Conservation (phyloP, 2,113 vertebrate genomes). For the Aldabrachelys gigantea region DNA sequence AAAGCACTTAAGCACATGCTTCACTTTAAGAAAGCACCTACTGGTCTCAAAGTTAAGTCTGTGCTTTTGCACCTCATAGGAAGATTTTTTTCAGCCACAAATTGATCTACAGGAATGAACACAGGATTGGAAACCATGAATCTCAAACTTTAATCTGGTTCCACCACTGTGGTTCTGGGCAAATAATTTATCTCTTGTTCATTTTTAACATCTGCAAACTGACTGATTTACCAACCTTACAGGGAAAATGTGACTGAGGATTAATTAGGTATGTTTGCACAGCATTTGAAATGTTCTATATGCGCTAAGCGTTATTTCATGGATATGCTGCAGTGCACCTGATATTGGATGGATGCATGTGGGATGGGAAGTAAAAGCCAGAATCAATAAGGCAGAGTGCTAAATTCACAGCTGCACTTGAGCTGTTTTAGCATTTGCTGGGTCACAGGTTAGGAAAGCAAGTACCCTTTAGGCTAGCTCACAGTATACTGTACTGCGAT, state of each 20-base stretch:
- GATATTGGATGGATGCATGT: fast-evolving
- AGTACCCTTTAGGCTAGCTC: background rate
- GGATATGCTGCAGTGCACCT: constrained; percentile 59
- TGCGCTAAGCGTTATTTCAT: constrained; percentile 47
- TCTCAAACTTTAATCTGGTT: background rate
- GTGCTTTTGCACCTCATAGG: background rate
- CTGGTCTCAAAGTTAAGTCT: background rate
- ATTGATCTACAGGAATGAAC: background rate
- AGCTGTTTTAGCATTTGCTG: fast-evolving
- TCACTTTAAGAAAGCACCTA: background rate
- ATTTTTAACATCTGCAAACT: background rate
- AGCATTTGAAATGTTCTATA: constrained; percentile 36
- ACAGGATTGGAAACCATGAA: background rate
- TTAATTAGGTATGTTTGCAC: constrained; percentile 39
- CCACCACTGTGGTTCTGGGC: background rate
- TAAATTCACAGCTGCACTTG: background rate
- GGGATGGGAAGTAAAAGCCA: background rate
- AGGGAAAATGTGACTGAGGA: constrained; percentile 13
- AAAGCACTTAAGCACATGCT: background rate
- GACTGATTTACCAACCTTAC: background rate
- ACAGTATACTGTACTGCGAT: fast-evolving
- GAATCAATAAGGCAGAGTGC: fast-evolving
- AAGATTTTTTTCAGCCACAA: background rate
- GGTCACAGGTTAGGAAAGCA: background rate
- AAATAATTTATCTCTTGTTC: background rate